Conservation (phyloP, 2,888 invertebrate genomes). For the Drosophila neutralis region DNA sequence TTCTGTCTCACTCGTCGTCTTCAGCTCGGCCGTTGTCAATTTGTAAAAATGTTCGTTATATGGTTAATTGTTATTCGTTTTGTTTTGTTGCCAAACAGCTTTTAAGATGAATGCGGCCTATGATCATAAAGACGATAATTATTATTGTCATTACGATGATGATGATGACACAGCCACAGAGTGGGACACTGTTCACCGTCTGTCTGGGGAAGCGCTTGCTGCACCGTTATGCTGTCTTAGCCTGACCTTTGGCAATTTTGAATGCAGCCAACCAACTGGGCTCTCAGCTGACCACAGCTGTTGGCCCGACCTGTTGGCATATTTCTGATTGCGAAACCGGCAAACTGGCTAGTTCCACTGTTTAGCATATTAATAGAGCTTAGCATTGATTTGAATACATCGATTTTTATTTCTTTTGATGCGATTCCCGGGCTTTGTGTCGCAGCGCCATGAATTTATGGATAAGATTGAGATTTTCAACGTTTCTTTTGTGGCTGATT, state of each 20-base stretch:
- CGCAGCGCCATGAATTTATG: slow-evolving; percentile 64
- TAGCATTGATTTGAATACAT: slow-evolving; percentile 69
- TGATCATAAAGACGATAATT: slow-evolving; percentile 29
- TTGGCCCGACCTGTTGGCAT: slow-evolving; percentile 40
- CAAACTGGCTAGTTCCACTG: slow-evolving; percentile 15
- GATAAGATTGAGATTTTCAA: slow-evolving; percentile 60
- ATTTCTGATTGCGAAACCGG: slow-evolving; percentile 61
- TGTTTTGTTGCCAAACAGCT: slow-evolving; percentile 73
- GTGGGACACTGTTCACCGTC: slow-evolving; percentile 19
- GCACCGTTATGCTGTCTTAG: slow-evolving; percentile 44
- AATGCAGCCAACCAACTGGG: slow-evolving; percentile 47
- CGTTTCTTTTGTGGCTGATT: slow-evolving; percentile 69
- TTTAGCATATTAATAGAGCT: slow-evolving; percentile 71
- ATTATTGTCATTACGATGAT: slow-evolving; percentile 23
- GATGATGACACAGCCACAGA: slow-evolving; percentile 58
- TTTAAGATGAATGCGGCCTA: slow-evolving; percentile 53
- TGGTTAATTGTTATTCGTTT: slow-evolving; percentile 70
- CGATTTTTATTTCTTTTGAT: slow-evolving; percentile 65
- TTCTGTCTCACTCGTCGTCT: slow-evolving; percentile 47
- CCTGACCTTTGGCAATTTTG: slow-evolving; percentile 78
- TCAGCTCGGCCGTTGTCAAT: slow-evolving; percentile 56
- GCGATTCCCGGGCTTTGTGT: slow-evolving; percentile 43
- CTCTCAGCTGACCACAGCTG: slow-evolving; percentile 32
- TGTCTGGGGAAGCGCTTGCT: slow-evolving; percentile 44
- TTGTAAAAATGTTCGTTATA: slow-evolving; percentile 74